Conservation (phyloP, 2,888 invertebrate genomes). For the Heliconius sara region DNA sequence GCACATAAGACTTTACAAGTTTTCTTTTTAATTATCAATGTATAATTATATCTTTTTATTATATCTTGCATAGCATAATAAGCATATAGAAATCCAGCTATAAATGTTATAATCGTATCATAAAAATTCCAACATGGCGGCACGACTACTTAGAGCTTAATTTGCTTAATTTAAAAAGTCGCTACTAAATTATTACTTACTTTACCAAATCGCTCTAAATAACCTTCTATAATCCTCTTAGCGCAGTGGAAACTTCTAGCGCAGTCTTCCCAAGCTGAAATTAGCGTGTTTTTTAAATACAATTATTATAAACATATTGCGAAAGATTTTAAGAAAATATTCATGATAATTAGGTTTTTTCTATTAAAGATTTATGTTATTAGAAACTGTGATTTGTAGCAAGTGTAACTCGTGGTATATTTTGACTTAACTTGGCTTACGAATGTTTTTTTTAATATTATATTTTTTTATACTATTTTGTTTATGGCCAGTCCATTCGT, state of each 20-base stretch:
- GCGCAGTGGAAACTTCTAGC: constrained; percentile 83
- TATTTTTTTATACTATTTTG: too few relatives aligned
- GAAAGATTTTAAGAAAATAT: neutral
- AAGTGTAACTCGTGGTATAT: too few relatives aligned
- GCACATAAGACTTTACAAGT: too few relatives aligned
- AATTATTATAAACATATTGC: constrained; percentile 3
- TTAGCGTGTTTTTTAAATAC: neutral
- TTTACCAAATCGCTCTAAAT: constrained; percentile 83
- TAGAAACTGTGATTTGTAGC: too few relatives aligned
- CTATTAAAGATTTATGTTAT: too few relatives aligned
- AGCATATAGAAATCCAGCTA: neutral
- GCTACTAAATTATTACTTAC: constrained; percentile 63
- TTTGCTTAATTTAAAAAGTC: constrained; percentile 19
- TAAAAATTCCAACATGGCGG: neutral
- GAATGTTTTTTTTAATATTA: too few relatives aligned
- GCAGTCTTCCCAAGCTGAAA: constrained; percentile 86
- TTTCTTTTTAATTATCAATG: too few relatives aligned
- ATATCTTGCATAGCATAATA: too few relatives aligned
- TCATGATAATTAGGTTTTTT: too few relatives aligned
- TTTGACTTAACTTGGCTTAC: too few relatives aligned
- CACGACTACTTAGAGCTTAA: neutral
- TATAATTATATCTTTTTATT: too few relatives aligned
- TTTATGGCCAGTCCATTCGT: too few relatives aligned
- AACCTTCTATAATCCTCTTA: constrained; percentile 82
- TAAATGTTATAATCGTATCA: neutral